Evolutionary conservation across 2,888 invertebrate species (phyloP).

Genomic region (Drosophila yooni): DNA sequence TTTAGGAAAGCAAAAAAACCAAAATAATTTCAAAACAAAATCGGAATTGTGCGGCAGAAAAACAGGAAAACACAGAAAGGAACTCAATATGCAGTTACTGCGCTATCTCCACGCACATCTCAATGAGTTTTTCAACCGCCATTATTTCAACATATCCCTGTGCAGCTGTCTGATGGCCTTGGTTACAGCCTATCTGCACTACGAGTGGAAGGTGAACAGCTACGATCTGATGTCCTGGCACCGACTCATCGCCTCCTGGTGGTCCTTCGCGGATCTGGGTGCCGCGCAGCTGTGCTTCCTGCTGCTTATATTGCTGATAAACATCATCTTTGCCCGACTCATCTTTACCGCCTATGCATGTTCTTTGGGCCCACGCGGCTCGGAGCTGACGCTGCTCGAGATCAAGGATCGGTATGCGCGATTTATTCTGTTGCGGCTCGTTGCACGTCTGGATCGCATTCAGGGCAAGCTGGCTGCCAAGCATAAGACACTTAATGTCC

Average conservation of each 20-base stretch:
- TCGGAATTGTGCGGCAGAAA: constrained; percentile 25
- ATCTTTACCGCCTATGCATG: constrained; percentile 61
- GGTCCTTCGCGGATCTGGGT: constrained; percentile 26
- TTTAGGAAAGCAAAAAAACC: constrained; percentile 12
- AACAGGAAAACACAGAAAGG: neutral
- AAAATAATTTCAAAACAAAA: constrained; percentile 16
- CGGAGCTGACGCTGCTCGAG: constrained; percentile 71
- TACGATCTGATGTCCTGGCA: constrained; percentile 75
- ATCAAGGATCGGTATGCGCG: constrained; percentile 83
- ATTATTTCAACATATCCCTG: constrained; percentile 70
- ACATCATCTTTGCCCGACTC: constrained; percentile 58
- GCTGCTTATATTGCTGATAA: constrained; percentile 63
- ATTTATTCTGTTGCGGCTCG: constrained; percentile 80
- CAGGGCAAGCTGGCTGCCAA: constrained; percentile 72
- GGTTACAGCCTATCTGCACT: constrained; percentile 74
- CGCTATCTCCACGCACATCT: constrained; percentile 43
- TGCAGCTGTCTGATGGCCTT: constrained; percentile 56
- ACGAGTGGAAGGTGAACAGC: constrained; percentile 66
- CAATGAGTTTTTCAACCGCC: constrained; percentile 63
- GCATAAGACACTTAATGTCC: constrained; percentile 44
- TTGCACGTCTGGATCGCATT: constrained; percentile 80
- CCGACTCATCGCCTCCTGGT: constrained; percentile 38
- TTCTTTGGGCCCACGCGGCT: constrained; percentile 45
- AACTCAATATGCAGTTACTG: constrained; percentile 52
- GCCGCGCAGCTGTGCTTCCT: constrained; percentile 65